Evolutionary conservation across 2,113 vertebrate species (phyloP).

Genomic region (Mus spicilegus): DNA sequence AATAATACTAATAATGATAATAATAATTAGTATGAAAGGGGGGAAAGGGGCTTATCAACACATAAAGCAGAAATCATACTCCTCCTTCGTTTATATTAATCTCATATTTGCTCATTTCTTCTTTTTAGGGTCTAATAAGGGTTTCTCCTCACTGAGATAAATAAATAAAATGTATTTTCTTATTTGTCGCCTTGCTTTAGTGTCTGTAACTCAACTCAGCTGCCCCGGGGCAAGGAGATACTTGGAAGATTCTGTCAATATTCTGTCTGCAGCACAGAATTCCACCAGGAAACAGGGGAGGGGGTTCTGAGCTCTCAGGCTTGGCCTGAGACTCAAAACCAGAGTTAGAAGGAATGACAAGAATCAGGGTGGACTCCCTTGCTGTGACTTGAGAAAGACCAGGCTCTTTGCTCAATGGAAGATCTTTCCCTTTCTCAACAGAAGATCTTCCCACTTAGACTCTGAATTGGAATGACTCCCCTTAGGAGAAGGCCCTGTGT

Average conservation of each 20-base stretch:
- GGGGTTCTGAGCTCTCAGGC: not conserved
- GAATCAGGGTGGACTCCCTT: not conserved
- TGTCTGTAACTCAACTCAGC: not conserved
- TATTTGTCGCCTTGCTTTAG: not conserved
- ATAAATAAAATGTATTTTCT: constrained; percentile 15
- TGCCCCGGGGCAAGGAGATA: not conserved
- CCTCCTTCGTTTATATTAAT: constrained; percentile 64
- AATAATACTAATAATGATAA: constrained; percentile 81
- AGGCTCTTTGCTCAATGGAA: not conserved
- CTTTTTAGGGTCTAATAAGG: constrained; percentile 13
- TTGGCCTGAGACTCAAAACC: not conserved
- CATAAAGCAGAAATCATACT: constrained; percentile 51
- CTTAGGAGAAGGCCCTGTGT: not conserved
- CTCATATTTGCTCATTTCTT: constrained; percentile 74
- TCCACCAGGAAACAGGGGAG: not conserved
- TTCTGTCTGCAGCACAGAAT: not conserved
- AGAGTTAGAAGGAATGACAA: not conserved
- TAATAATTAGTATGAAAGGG: constrained; percentile 76
- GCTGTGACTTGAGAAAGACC: not conserved
- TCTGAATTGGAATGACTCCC: constrained; percentile 38
- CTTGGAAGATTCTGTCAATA: not conserved
- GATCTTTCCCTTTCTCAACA: not conserved
- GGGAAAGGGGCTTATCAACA: constrained; percentile 48
- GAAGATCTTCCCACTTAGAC: not conserved
- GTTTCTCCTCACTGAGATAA: constrained; percentile 40